phyloP scores from a whole-genome alignment of 2,888 invertebrate genomes.

The Tipula vernalis region DNA sequence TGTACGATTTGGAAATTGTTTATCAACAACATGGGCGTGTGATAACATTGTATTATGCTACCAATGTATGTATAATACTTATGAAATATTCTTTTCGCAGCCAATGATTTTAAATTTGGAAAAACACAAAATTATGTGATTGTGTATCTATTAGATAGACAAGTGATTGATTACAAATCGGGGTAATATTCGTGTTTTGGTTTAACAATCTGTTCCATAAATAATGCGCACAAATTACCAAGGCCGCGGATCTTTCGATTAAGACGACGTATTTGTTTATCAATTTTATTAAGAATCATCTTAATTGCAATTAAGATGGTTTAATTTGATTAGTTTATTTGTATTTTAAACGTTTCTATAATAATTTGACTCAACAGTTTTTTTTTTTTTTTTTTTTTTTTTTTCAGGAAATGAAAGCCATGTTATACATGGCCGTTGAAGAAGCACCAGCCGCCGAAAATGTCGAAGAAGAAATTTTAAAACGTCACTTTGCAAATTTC shows the following conservation, averaged over 20 bases:
- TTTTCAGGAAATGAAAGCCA: slow-evolving; percentile 82
- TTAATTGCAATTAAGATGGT: not conserved
- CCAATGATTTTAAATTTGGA: not conserved
- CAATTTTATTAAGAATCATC: not conserved
- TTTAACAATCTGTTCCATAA: not conserved
- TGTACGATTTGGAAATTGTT: not conserved
- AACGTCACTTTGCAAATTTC: slow-evolving; percentile 82
- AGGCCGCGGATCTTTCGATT: not conserved
- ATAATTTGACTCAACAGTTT: no score
- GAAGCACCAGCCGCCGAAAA: slow-evolving; percentile 84
- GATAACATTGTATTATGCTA: not conserved
- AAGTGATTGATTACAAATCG: no score
- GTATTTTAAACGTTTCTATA: no score
- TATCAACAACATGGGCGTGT: not conserved
- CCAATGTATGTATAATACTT: not conserved
- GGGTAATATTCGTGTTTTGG: not conserved
- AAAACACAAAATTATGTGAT: no score
- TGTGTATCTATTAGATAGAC: no score
- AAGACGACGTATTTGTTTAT: not conserved
- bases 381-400: not conserved
- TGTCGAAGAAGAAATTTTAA: slow-evolving; percentile 76
- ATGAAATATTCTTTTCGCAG: not conserved
- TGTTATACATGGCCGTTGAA: slow-evolving; percentile 85
- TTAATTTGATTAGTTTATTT: not conserved
- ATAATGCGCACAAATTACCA: not conserved